Evolutionary conservation across 2,113 vertebrate species (phyloP).

Genomic region (Morone chrysops): DNA sequence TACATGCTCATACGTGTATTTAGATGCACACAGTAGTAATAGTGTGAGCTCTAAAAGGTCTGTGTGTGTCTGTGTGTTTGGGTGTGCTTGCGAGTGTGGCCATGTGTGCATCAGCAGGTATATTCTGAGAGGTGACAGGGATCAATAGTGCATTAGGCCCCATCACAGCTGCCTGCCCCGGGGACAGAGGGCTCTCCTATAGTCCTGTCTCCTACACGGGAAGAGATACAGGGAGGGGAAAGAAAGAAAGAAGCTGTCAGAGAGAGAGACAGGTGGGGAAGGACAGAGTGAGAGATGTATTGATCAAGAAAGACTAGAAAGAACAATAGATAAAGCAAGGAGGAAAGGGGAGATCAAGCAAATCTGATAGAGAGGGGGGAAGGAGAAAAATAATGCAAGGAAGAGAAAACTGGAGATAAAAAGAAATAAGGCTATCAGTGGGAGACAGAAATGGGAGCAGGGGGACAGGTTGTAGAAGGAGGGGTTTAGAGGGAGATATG

Average conservation of each 20-base stretch:
- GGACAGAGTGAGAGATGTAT: slow-evolving; percentile 44
- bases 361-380: slow-evolving; percentile 19
- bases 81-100: slow-evolving; percentile 17
- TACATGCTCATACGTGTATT: neutral
- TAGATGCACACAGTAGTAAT: neutral
- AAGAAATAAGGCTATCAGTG: slow-evolving; percentile 21
- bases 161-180: slow-evolving; percentile 78
- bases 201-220: slow-evolving; percentile 29
- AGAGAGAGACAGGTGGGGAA: slow-evolving; percentile 44
- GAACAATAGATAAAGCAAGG: slow-evolving; percentile 26
- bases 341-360: slow-evolving; percentile 34
- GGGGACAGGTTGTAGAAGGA: slow-evolving; percentile 21
- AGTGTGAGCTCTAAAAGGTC: neutral
- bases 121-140: slow-evolving; percentile 72
- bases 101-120: slow-evolving; percentile 68
- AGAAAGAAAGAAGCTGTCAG: slow-evolving; percentile 60
- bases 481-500: slow-evolving; percentile 25
- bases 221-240: slow-evolving; percentile 43
- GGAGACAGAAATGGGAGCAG: slow-evolving; percentile 6
- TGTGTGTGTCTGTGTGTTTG: slow-evolving; percentile 11
- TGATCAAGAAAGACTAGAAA: slow-evolving; percentile 42
- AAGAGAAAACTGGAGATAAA: slow-evolving; percentile 13
- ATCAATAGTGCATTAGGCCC: slow-evolving; percentile 85
- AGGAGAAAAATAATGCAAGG: slow-evolving; percentile 14
- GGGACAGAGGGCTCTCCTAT: slow-evolving; percentile 54